phyloP scores from a whole-genome alignment of 2,113 vertebrate genomes.

The Mirounga angustirostris region DNA sequence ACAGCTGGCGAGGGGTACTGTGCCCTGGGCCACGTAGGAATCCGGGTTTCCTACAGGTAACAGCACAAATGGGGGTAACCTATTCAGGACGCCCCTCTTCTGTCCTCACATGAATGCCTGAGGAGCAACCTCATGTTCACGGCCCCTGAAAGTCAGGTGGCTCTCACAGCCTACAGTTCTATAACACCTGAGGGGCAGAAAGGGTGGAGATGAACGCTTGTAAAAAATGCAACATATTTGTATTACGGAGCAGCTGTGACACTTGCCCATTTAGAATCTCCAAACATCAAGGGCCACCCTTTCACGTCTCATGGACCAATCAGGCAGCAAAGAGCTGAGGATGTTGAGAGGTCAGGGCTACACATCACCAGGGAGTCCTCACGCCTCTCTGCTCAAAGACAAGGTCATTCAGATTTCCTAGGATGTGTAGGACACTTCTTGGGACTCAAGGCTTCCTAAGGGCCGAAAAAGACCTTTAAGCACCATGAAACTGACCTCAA shows the following conservation, averaged over 20 bases:
- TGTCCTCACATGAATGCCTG: not conserved
- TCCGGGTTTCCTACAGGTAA: not conserved
- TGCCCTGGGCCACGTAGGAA: not conserved
- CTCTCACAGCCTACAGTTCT: not conserved
- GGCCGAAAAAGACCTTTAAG: not conserved
- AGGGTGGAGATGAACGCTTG: not conserved
- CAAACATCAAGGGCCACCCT: not conserved
- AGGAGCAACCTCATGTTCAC: not conserved
- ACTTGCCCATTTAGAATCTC: not conserved
- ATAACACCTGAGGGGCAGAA: not conserved
- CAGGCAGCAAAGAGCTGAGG: not conserved
- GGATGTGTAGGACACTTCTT: not conserved
- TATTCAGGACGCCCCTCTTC: not conserved
- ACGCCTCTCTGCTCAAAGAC: not conserved
- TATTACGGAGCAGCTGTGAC: not conserved
- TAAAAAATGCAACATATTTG: not conserved
- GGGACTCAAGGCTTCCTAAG: not conserved
- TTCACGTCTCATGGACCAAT: not conserved
- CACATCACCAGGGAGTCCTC: not conserved
- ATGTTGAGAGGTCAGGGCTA: not conserved
- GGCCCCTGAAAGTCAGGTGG: not conserved
- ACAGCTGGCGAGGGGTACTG: not conserved
- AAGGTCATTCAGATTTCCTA: not conserved
- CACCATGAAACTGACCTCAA: not conserved
- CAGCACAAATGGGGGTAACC: not conserved